Evolutionary conservation across 1,140 invertebrate genomes (phyloP).

Genomic region (Drosophila pachea): DNA sequence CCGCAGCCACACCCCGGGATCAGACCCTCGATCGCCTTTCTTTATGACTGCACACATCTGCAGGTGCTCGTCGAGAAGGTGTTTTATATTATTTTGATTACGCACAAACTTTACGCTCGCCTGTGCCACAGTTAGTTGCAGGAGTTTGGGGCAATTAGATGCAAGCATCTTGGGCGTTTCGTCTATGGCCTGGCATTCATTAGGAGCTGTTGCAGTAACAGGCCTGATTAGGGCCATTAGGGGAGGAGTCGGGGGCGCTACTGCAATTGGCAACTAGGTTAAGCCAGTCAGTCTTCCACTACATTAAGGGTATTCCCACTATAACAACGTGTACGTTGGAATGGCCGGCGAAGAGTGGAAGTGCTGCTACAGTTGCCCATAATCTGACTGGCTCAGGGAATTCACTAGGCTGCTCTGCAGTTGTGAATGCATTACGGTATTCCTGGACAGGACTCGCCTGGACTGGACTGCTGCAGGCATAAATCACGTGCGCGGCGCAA

Average conservation of each 20-base stretch:
- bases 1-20: background rate
- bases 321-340: too few relatives aligned
- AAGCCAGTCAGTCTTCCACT: background rate
- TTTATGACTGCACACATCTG: slow-evolving; percentile 59
- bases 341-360: too few relatives aligned
- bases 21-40: slow-evolving; percentile 63
- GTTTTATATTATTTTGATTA: slow-evolving; percentile 53
- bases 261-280: background rate
- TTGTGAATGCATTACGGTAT: background rate
- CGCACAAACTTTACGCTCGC: slow-evolving; percentile 18
- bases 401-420: slow-evolving; percentile 17
- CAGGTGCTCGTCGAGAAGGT: slow-evolving; percentile 31
- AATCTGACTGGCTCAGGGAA: background rate
- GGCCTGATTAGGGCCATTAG: slow-evolving; percentile 58
- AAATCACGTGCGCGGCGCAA: slow-evolving; percentile 77
- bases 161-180: slow-evolving; percentile 47
- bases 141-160: slow-evolving; percentile 55
- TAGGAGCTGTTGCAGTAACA: slow-evolving; percentile 26
- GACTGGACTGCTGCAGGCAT: slow-evolving; percentile 64
- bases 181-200: slow-evolving; percentile 24
- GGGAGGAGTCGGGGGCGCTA: background rate
- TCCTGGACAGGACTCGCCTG: slow-evolving; percentile 15
- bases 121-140: slow-evolving; percentile 14
- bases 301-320: too few relatives aligned
- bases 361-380: too few relatives aligned